Conservation (phyloP, 2,888 invertebrate genomes). For the Stictocephala bisonia region DNA sequence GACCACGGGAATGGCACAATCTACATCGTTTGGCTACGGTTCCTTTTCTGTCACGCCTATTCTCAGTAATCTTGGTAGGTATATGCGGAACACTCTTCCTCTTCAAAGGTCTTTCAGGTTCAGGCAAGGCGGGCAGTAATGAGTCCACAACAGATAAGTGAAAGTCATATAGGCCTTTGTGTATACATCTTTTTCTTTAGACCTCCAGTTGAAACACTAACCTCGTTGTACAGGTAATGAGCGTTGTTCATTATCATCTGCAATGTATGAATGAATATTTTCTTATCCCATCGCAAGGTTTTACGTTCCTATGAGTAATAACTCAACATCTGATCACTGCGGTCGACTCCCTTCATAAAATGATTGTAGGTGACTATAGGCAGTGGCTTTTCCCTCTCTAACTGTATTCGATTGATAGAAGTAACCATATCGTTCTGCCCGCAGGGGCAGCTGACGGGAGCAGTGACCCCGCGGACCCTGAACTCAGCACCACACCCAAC, state of each 20-base stretch:
- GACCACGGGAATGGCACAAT: neutral
- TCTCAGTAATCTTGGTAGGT: slow-evolving; percentile 1
- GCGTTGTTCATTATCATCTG: neutral
- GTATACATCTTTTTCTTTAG: no score
- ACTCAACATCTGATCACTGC: neutral
- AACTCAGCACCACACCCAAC: no score
- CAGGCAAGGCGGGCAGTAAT: neutral
- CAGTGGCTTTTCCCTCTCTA: neutral
- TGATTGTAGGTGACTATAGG: neutral
- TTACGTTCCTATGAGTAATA: neutral
- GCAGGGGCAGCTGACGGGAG: neutral
- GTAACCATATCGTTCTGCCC: neutral
- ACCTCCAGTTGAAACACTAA: neutral
- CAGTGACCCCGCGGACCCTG: no score
- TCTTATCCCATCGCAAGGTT: slow-evolving; percentile 4
- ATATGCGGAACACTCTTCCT: neutral
- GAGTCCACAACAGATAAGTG: neutral
- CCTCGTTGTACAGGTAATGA: neutral
- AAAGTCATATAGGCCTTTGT: neutral
- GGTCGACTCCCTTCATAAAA: neutral
- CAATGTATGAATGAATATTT: slow-evolving; percentile 1
- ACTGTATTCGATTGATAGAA: neutral
- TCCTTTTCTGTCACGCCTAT: slow-evolving; percentile 1
- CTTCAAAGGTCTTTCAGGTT: slow-evolving; percentile 13
- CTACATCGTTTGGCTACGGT: neutral